Percentiles rank a stretch among this genome's conserved stretches.
Conservation (phyloP, 2,888 invertebrate species). For the Sturmia bella region DNA sequence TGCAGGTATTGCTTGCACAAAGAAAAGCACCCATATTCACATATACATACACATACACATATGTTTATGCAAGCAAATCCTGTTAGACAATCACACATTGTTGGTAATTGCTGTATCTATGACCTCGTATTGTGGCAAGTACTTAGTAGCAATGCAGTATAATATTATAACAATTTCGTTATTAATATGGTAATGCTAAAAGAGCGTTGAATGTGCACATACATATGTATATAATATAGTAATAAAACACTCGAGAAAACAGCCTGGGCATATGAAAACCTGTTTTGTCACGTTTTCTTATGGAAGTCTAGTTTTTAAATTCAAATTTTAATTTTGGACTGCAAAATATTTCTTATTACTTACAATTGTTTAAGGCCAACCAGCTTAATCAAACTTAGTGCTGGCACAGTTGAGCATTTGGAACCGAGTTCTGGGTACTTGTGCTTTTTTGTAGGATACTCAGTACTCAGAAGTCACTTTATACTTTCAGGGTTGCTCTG, state of each 20-base stretch:
- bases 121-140: slow-evolving; percentile 41
- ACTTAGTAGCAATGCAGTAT: slow-evolving; percentile 23
- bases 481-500: too few species aligned
- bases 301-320: too few species aligned
- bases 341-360: too few species aligned
- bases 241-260: slow-evolving; percentile 13
- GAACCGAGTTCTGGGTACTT: too few species aligned
- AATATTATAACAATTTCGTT: slow-evolving; percentile 38
- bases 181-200: slow-evolving; percentile 48
- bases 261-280: not conserved
- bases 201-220: not conserved
- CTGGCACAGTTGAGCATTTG: too few species aligned
- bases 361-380: too few species aligned
- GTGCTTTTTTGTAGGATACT: too few species aligned
- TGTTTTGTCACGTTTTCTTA: too few species aligned
- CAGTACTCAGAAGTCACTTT: too few species aligned
- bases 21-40: not conserved
- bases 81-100: slow-evolving; percentile 27
- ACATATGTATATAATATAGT: not conserved
- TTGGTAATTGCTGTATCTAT: slow-evolving; percentile 18
- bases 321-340: too few species aligned
- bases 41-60: slow-evolving; percentile 7
- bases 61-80: not conserved
- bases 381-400: too few species aligned
- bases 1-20: slow-evolving; percentile 35